A percentile compares a stretch with the other conserved stretches of the same genome.
Evolutionary conservation across 2,888 invertebrate species (phyloP).

Genomic region (Oligia latruncula): DNA sequence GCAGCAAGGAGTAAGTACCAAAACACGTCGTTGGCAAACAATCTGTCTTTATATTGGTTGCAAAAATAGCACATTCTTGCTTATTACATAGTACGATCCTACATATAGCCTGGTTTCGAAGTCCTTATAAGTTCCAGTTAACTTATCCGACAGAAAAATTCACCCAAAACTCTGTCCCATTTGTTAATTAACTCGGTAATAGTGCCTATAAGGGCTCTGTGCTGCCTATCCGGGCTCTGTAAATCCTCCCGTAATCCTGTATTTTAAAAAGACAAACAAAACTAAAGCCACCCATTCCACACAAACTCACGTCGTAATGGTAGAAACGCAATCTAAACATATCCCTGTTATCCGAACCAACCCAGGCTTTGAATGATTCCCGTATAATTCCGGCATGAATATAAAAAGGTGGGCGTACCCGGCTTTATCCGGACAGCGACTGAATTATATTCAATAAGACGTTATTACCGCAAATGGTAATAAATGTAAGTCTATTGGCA

Average conservation of each 20-base stretch:
- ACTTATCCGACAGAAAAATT: not conserved
- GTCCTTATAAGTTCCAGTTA: not conserved
- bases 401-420: conserved; percentile 59
- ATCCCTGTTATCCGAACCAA: conserved; percentile 16
- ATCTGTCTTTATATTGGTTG: not conserved
- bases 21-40: not conserved
- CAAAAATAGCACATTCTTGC: too few species aligned
- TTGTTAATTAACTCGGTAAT: too few species aligned
- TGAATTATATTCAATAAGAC: conserved; percentile 62
- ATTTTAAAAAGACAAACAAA: conserved; percentile 17
- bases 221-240: not conserved
- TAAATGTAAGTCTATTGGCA: conserved; percentile 48
- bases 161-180: not conserved
- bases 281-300: not conserved
- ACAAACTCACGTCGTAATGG: conserved; percentile 11
- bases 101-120: not conserved
- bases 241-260: not conserved
- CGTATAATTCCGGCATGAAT: conserved; percentile 65
- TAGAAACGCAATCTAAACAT: conserved; percentile 25
- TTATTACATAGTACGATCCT: not conserved
- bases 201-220: not conserved
- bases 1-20: not conserved
- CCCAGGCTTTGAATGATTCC: conserved; percentile 41
- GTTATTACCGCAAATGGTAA: conserved; percentile 55
- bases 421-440: conserved; percentile 40